A percentile compares a stretch with the other conserved stretches of the same genome.
Conservation (phyloP, 1,140 invertebrate species). For the Limonius californicus region DNA sequence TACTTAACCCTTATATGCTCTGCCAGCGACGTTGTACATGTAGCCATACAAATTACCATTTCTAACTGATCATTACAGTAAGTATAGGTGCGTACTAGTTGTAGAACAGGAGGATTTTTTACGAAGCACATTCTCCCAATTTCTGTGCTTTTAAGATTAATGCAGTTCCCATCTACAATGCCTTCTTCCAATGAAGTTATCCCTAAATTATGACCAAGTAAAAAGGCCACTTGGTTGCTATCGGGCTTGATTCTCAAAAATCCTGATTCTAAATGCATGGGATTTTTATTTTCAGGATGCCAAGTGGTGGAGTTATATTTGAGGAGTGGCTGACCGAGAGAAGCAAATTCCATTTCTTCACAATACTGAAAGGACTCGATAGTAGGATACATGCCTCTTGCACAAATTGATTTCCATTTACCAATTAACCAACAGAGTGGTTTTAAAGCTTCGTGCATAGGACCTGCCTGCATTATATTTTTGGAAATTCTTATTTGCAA, state of each 20-base stretch:
- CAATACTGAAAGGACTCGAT: constrained; percentile 59
- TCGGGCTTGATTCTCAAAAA: constrained; percentile 59
- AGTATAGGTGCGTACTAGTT: background rate
- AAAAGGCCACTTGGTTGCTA: constrained; percentile 54
- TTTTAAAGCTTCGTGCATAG: background rate
- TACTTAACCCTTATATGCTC: background rate
- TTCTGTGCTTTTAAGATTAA: background rate
- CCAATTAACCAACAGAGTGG: constrained; percentile 45
- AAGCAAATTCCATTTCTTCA: constrained; percentile 59
- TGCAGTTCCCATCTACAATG: constrained; percentile 23
- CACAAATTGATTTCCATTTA: constrained; percentile 55
- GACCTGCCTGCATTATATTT: background rate
- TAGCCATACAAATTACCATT: background rate
- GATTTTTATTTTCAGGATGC: constrained; percentile 53
- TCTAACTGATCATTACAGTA: background rate
- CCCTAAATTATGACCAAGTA: constrained; percentile 64
- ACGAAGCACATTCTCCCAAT: constrained; percentile 1
- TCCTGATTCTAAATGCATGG: constrained; percentile 63
- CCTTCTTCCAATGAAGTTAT: constrained; percentile 58
- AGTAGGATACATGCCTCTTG: constrained; percentile 57
- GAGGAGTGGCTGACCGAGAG: constrained; percentile 60
- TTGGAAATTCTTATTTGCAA: no score
- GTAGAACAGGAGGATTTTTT: constrained; percentile 1
- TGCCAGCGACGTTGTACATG: background rate
- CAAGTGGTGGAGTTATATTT: constrained; percentile 55